These are phyloP conservation scores for Andrena camellia DNA, from an alignment of 2,888 invertebrate genomes.

Conservation along the genomic window DNA sequence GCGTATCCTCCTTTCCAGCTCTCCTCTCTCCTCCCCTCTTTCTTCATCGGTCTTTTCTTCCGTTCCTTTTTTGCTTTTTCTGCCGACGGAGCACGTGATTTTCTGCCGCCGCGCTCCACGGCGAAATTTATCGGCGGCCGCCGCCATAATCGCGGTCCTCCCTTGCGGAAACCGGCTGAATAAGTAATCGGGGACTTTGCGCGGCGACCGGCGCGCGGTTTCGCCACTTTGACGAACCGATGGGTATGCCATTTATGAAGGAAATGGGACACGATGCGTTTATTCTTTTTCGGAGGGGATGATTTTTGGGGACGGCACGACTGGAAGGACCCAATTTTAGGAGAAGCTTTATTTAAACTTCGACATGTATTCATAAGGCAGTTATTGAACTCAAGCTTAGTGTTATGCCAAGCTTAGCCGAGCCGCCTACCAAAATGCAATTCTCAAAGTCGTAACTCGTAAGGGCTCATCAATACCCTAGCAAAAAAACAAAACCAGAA, in stretches of 20 bases:
- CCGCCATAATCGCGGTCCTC: slow-evolving; percentile 41
- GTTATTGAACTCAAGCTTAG: not conserved
- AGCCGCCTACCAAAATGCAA: too few species aligned
- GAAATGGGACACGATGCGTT: not conserved
- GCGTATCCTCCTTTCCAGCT: slow-evolving; percentile 40
- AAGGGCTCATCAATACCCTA: not conserved
- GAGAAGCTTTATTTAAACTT: slow-evolving; percentile 3
- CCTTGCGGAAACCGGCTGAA: slow-evolving; percentile 15
- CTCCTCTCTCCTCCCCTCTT: not conserved
- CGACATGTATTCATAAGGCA: slow-evolving; percentile 32
- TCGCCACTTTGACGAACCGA: not conserved
- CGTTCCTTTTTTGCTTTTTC: not conserved
- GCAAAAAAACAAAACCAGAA: not conserved
- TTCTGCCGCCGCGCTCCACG: slow-evolving; percentile 32
- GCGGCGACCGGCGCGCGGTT: not conserved
- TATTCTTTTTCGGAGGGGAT: too few species aligned
- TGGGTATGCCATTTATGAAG: not conserved
- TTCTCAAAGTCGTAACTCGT: too few species aligned
- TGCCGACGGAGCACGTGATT: slow-evolving; percentile 27
- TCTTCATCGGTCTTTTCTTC: not conserved
- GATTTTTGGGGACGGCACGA: too few species aligned
- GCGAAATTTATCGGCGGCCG: slow-evolving; percentile 50
- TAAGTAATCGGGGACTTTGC: slow-evolving; percentile 24
- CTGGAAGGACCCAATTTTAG: too few species aligned
- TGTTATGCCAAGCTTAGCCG: too few species aligned